Base-by-base conservation (phyloP, 2,113 vertebrate species). In the Anoura caudifer region DNA sequence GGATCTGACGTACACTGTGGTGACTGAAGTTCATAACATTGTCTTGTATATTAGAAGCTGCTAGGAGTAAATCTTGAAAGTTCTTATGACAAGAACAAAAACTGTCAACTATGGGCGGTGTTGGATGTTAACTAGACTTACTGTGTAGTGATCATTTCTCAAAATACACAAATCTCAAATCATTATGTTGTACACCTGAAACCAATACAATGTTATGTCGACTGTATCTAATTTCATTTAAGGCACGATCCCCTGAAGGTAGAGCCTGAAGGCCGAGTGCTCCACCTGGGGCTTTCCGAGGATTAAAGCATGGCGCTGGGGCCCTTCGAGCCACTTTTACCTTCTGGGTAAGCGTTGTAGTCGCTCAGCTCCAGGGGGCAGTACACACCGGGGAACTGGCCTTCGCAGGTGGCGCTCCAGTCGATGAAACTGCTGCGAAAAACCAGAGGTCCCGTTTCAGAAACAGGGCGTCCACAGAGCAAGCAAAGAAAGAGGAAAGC, bases 341-440 rank as follows among this genome's bases (percentile, higher is more conserved):
- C 99, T 99, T 99, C 99, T 88, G 98, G 98, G 94, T 98, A 98
- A 96, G 98, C 86, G 91, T 59, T 98, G 28, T 99, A 99, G 43
- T 99, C 98, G 0, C 97, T 99, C 98, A 98, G 26, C 80, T 99
- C 98, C 84, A 99, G 33, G 0, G 98, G 98, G 81, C 98, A 98
- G 97, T 98, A 99, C 96, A 98, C 87, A n/a, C 72, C 97, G 93
- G 98, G 97, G 97, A 99, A 98, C 89, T 98, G 99, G 97, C 98
- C 98, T 94, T 99, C 98, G 20, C 98, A 98, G 19, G 98, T 47
- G 84, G 98, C 92, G 11, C 97, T 98, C 99, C 99, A 99, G 67
- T 98, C 98, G 2, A 99, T 97, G 97, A 98, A 99, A 96, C 98
- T 98, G 95, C 95, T 94, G 81, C 41, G 84, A 90, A 36, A 90